Evolutionary conservation across 2,888 invertebrate species (phyloP).

Genomic region (Chloroclystis v-ata): DNA sequence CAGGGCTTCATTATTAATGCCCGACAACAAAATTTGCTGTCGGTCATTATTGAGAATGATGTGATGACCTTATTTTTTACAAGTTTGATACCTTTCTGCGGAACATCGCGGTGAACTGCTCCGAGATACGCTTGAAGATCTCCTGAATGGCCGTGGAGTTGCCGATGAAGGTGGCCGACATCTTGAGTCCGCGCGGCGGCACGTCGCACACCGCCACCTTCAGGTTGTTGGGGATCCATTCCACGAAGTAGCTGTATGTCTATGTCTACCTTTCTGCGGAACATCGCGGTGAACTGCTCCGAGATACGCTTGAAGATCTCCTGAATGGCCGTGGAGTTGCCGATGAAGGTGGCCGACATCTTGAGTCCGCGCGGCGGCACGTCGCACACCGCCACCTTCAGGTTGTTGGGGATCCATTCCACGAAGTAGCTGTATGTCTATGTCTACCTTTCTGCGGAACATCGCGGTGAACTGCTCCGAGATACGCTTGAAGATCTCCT

Average conservation of each 20-base stretch:
- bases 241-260: constrained; percentile 84
- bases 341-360: constrained; percentile 93
- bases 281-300: constrained; percentile 94
- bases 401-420: constrained; percentile 93
- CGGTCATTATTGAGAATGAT: no score
- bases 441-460: constrained; percentile 86
- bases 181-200: constrained; percentile 90
- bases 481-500: constrained; percentile 91
- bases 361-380: constrained; percentile 89
- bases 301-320: no score
- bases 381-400: no score
- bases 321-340: constrained; percentile 91
- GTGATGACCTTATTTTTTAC: no score
- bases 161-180: constrained; percentile 93
- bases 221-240: constrained; percentile 93
- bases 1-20: no score
- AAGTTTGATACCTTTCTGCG: constrained; percentile 88
- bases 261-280: constrained; percentile 89
- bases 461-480: constrained; percentile 92
- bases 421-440: constrained; percentile 84
- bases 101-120: no score
- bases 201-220: no score
- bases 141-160: constrained; percentile 92
- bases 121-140: constrained; percentile 90
- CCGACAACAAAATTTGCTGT: no score